Conservation (phyloP, 37 sponge, comb jelly and placozoan genomes). For the Geodia barretti region DNA sequence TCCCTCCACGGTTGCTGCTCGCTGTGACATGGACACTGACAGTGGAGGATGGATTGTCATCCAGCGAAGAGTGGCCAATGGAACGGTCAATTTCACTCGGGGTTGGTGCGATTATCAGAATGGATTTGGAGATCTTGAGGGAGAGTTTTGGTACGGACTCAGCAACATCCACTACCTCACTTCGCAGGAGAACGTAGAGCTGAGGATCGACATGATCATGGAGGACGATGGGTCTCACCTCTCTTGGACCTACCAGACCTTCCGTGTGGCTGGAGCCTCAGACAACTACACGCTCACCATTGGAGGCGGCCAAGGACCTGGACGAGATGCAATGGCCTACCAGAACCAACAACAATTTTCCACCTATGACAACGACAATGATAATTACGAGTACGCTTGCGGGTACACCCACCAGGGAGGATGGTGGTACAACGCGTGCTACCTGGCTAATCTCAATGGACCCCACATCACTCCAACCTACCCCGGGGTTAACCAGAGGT, state of each 20-base stretch:
- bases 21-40: slow-evolving; percentile 47
- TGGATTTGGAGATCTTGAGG: slow-evolving; percentile 35
- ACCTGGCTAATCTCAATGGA: slow-evolving; percentile 29
- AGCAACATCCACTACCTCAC: slow-evolving; percentile 36
- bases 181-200: neutral
- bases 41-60: slow-evolving; percentile 40
- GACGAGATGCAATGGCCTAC: slow-evolving; percentile 6
- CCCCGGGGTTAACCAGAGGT: neutral
- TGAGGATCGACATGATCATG: slow-evolving; percentile 3
- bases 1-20: too few relatives aligned
- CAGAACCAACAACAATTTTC: slow-evolving; percentile 27
- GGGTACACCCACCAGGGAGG: neutral
- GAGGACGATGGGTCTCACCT: neutral
- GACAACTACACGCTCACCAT: slow-evolving; percentile 20
- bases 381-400: neutral
- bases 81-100: slow-evolving; percentile 21
- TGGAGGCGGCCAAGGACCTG: slow-evolving; percentile 17
- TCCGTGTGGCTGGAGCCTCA: slow-evolving; percentile 17
- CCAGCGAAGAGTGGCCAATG: neutral
- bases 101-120: slow-evolving; percentile 27
- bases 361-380: slow-evolving; percentile 28
- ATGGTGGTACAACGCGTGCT: slow-evolving; percentile 32
- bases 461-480: neutral
- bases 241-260: slow-evolving; percentile 3
- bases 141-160: slow-evolving; percentile 35